Evolutionary conservation across 2,888 invertebrate genomes (phyloP), one percentile per base, ranked within the genome.

Genomic region (Spilosoma lubricipeda): DNA sequence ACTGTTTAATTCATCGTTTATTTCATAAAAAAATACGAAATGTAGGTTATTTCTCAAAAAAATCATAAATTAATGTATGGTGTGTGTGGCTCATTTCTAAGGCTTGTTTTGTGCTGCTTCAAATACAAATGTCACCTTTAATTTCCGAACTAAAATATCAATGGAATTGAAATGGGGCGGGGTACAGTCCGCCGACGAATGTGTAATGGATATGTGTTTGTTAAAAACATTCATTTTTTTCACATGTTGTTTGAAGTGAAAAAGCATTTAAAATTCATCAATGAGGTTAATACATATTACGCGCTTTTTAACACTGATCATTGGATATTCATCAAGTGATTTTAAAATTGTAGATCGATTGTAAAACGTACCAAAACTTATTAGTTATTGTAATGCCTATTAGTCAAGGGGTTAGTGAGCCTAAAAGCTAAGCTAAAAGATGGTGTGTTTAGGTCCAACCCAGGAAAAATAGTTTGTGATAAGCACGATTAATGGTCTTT

Each of bases 61-160:
- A 0, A 0, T 27, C 18, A 67, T 27, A 42, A 18, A 2, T 3
- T 27, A 67, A 67, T 67, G 8, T 3, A 42, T 52, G 52, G n/a
- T 23, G 18, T 30, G 20, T 20, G 20, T 30, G 20, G 20, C 30
- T 39, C 27, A 45, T 70, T 70, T 20, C 42, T 42, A 15, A 63
- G 59, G 42, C 20, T 27, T 70, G 42, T 56, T 70, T 70, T 42
- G 11, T 70, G 42, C 63, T 9, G 56, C 13, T n/a, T 7, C n/a
- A 15, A 56, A 69, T n/a, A 56, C 11, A 70, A 42, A 36, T 18
- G 42, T 70, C 70, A 70, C 63, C 42, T 70, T 70, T 42, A 63
- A 70, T 70, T 63, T 63, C 30, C 59, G 39, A 13, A 30, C 42
- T 70, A 20, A 42, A 20, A 42, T 67, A 27, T 67, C 30, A 67